These are phyloP conservation scores for Lymantria monacha DNA, from an alignment of 2,888 invertebrate species.

Conservation along the genomic window DNA sequence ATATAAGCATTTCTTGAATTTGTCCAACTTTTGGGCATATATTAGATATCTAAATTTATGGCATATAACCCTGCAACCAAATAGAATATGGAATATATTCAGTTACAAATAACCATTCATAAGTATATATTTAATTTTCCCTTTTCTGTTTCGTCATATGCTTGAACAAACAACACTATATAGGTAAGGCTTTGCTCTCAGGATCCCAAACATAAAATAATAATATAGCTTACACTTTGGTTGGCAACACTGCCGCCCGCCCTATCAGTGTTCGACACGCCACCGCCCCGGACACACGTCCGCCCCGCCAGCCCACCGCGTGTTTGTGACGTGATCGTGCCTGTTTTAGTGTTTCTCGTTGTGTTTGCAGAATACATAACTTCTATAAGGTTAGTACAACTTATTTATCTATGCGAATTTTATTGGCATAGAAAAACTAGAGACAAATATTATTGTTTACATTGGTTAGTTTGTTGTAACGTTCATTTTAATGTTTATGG, in stretches of 20 bases:
- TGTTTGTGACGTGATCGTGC: slow-evolving; percentile 42
- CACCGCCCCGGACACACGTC: slow-evolving; percentile 57
- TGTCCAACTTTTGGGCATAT: no score
- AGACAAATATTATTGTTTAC: slow-evolving; percentile 7
- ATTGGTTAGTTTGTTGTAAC: slow-evolving; percentile 1
- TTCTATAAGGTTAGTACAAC: slow-evolving; percentile 5
- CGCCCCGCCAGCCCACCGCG: slow-evolving; percentile 47
- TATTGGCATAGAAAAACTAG: neutral
- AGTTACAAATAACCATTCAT: no score
- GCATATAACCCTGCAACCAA: no score
- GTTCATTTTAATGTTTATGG: slow-evolving; percentile 3
- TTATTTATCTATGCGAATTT: neutral
- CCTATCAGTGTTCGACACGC: slow-evolving; percentile 53
- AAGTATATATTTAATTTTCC: no score
- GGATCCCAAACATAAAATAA: slow-evolving; percentile 23
- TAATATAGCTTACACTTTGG: slow-evolving; percentile 32
- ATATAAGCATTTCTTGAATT: no score
- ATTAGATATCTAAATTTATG: no score
- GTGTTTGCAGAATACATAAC: slow-evolving; percentile 10
- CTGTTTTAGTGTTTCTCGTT: slow-evolving; percentile 45
- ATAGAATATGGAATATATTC: no score
- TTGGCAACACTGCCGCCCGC: slow-evolving; percentile 51
- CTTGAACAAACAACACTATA: neutral
- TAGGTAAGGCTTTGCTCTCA: slow-evolving; percentile 10
- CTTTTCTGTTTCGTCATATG: no score